Conservation (phyloP, 2,888 invertebrate genomes). For the Cataglyphis cursor region DNA sequence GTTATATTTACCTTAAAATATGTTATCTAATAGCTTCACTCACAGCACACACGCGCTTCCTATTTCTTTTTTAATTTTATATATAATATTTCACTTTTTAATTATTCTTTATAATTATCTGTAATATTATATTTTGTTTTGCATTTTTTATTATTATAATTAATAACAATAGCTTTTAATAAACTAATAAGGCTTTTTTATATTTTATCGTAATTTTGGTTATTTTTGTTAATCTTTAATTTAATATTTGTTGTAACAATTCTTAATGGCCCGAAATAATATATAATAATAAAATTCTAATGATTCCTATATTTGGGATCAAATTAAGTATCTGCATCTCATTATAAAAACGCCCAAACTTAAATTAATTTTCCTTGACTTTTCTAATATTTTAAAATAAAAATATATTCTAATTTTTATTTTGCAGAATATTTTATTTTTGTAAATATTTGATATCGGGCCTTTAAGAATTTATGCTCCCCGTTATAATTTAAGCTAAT, state of each 20-base stretch:
- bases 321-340: not conserved
- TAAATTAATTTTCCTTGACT: not conserved
- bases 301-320: not conserved
- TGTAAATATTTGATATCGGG: not conserved
- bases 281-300: not conserved
- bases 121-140: slow-evolving; percentile 3
- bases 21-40: not conserved
- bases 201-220: slow-evolving; percentile 11
- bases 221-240: slow-evolving; percentile 1
- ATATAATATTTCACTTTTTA: slow-evolving; percentile 4
- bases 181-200: not conserved
- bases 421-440: not conserved
- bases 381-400: not conserved
- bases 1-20: not conserved
- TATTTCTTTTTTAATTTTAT: not conserved
- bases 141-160: not conserved
- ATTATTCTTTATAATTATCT: not conserved
- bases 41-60: not conserved
- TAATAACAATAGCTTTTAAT: not conserved
- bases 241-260: slow-evolving; percentile 1
- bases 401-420: not conserved
- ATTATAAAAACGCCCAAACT: not conserved
- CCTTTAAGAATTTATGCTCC: not conserved
- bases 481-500: slow-evolving; percentile 21
- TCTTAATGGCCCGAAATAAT: slow-evolving; percentile 5